Percentiles rank a stretch among this genome's conserved stretches.
Conservation (phyloP, 2,113 vertebrate genomes). For the Ivindomyrus marchei region DNA sequence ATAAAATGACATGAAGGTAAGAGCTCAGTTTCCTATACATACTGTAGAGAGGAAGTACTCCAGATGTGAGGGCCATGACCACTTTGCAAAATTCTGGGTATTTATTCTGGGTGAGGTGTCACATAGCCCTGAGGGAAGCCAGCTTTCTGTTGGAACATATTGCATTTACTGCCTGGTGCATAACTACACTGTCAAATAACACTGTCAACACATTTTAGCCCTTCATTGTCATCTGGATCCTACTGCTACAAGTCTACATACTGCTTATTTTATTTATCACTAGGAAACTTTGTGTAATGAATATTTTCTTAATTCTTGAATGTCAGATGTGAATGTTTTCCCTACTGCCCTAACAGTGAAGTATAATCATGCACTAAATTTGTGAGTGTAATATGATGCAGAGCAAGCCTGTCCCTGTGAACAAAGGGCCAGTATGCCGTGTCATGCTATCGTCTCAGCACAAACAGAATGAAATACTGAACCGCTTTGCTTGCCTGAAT, state of each 20-base stretch:
- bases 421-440: not conserved
- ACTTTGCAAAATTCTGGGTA: not conserved
- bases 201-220: not conserved
- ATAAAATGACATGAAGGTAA: not conserved
- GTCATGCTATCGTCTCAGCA: not conserved
- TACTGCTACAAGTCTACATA: not conserved
- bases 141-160: not conserved
- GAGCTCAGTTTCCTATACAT: not conserved
- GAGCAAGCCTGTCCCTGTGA: not conserved
- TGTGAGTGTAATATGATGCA: not conserved
- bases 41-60: not conserved
- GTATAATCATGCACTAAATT: not conserved
- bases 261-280: not conserved
- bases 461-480: not conserved
- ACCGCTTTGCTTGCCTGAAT: not conserved
- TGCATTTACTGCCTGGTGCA: not conserved
- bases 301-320: not conserved
- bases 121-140: not conserved
- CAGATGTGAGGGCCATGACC: not conserved
- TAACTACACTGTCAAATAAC: not conserved
- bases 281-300: not conserved
- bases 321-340: not conserved
- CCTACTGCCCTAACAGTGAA: not conserved
- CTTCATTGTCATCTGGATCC: not conserved
- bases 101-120: not conserved